Conservation (phyloP, 2,113 vertebrate genomes). For the Mastomys coucha region DNA sequence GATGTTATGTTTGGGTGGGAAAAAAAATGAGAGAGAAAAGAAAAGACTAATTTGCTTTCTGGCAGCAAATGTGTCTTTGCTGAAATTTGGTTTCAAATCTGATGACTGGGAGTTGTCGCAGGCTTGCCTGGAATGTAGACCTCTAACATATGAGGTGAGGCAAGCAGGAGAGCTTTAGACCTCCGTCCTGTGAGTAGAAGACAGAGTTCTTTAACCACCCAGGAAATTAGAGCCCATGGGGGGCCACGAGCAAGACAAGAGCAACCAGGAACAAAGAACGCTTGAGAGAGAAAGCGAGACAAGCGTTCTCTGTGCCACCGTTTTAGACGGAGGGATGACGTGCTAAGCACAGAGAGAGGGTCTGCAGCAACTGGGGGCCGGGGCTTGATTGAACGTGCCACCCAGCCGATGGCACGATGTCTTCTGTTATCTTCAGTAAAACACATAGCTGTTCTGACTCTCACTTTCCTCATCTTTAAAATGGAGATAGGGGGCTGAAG, state of each 20-base stretch:
- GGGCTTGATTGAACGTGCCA: neutral
- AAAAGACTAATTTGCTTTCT: slow-evolving; percentile 84
- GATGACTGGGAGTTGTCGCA: slow-evolving; percentile 86
- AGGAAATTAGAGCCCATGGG: neutral
- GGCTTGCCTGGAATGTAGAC: slow-evolving; percentile 81
- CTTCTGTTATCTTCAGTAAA: neutral
- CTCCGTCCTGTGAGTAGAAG: neutral
- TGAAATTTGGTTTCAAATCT: slow-evolving; percentile 85
- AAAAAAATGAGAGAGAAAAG: slow-evolving; percentile 78
- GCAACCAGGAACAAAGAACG: slow-evolving; percentile 43
- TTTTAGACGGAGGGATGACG: neutral
- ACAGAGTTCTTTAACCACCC: neutral
- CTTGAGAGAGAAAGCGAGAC: neutral
- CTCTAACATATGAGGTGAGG: slow-evolving; percentile 73
- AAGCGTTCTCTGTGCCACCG: neutral
- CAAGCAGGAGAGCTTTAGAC: slow-evolving; percentile 1
- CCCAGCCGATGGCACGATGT: neutral
- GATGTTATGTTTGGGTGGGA: slow-evolving; percentile 87
- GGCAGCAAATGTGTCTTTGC: slow-evolving; percentile 85
- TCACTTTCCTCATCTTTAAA: slow-evolving; percentile 8
- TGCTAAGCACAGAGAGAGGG: neutral
- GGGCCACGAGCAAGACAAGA: slow-evolving; percentile 21
- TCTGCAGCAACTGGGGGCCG: neutral
- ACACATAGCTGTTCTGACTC: neutral
- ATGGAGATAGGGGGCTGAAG: neutral